phyloP scores from a whole-genome alignment of 2,113 vertebrate genomes.

The Eudorcas thomsonii region DNA sequence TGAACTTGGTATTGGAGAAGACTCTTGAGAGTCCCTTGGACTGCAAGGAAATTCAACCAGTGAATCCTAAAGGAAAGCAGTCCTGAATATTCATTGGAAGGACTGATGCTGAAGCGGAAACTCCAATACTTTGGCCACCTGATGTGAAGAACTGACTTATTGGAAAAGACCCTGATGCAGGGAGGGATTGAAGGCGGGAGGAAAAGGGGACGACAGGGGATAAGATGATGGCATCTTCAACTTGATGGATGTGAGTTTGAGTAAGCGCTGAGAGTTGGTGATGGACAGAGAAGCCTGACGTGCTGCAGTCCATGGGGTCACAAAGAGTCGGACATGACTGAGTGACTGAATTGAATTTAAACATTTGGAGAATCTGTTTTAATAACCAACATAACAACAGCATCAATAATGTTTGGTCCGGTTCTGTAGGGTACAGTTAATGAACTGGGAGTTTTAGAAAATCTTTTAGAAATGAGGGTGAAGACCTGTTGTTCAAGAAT shows the following conservation, averaged over 20 bases:
- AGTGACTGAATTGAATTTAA: neutral
- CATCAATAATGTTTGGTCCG: neutral
- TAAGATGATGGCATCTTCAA: neutral
- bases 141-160: neutral
- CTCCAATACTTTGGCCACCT: neutral
- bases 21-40: neutral
- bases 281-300: neutral
- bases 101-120: neutral
- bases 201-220: neutral
- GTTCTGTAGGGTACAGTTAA: neutral
- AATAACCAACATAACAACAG: conserved; percentile 1
- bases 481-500: neutral
- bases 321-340: neutral
- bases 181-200: neutral
- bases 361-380: conserved; percentile 16
- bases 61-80: neutral
- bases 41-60: neutral
- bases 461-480: neutral
- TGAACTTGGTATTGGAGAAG: neutral
- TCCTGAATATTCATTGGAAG: neutral
- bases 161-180: neutral
- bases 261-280: neutral
- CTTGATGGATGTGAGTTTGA: neutral
- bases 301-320: neutral
- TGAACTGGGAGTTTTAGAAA: neutral